A percentile compares a stretch with the other conserved stretches of the same genome.
phyloP scores from a whole-genome alignment of 2,888 invertebrate species.

The Pterostichus niger region DNA sequence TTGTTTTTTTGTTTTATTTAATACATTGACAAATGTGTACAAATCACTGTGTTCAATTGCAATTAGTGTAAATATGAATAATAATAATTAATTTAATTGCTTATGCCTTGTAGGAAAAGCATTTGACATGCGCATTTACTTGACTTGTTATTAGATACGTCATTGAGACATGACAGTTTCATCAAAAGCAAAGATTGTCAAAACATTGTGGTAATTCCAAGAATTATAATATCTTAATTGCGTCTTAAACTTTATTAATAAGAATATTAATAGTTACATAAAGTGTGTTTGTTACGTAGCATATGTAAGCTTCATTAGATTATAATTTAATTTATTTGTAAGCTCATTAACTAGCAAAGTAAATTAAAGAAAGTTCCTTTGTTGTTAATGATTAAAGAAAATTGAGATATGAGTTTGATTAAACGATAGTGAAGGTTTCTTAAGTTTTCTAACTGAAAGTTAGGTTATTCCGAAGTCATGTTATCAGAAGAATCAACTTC shows the following conservation, averaged over 20 bases:
- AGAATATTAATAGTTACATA: background rate
- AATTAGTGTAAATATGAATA: no score
- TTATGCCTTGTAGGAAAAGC: background rate
- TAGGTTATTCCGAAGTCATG: slow-evolving; percentile 58
- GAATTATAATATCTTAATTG: slow-evolving; percentile 17
- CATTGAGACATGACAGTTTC: slow-evolving; percentile 61
- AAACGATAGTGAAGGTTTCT: slow-evolving; percentile 46
- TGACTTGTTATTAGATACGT: slow-evolving; percentile 43
- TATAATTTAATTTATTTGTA: slow-evolving; percentile 58
- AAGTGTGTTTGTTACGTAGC: slow-evolving; percentile 8
- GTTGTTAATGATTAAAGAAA: slow-evolving; percentile 27
- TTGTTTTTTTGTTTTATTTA: no score
- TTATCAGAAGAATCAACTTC: slow-evolving; percentile 44
- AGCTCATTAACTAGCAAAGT: slow-evolving; percentile 26
- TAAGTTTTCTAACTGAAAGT: slow-evolving; percentile 47
- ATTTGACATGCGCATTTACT: slow-evolving; percentile 20
- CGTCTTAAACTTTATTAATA: slow-evolving; percentile 28
- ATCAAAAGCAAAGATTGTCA: slow-evolving; percentile 53
- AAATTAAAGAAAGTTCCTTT: slow-evolving; percentile 36
- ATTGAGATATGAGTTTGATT: slow-evolving; percentile 46
- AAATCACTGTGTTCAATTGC: no score
- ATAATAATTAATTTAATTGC: slow-evolving; percentile 33
- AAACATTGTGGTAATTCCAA: slow-evolving; percentile 45
- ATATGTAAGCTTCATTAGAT: slow-evolving; percentile 50
- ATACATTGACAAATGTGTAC: no score